A percentile compares a stretch with the other conserved stretches of the same genome.
These are phyloP conservation scores for Theocolax elegans DNA, from an alignment of 1,140 invertebrate genomes.

Conservation along the genomic window DNA sequence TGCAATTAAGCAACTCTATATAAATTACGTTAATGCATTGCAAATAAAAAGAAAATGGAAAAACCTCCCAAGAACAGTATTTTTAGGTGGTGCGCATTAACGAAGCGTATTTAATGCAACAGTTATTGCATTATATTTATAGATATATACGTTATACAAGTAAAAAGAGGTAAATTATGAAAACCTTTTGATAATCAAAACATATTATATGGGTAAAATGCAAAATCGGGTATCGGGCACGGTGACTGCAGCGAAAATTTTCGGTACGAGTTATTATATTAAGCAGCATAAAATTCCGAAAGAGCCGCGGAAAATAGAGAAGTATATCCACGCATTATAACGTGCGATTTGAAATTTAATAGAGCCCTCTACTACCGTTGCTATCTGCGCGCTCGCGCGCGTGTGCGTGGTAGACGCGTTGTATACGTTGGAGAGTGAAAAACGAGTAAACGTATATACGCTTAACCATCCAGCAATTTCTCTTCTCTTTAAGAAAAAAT, in stretches of 20 bases:
- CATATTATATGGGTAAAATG: background rate
- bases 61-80: too few relatives aligned
- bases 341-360: constrained; percentile 22
- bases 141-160: too few relatives aligned
- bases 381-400: too few relatives aligned
- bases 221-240: background rate
- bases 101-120: too few relatives aligned
- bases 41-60: too few relatives aligned
- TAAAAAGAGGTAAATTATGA: background rate
- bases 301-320: constrained; percentile 3
- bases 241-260: background rate
- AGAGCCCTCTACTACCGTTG: background rate
- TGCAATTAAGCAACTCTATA: too few relatives aligned
- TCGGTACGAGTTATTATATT: background rate
- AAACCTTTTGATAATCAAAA: background rate
- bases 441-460: background rate
- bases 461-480: constrained; percentile 1
- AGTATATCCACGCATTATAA: constrained; percentile 17
- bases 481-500: background rate
- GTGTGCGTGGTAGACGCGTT: too few relatives aligned
- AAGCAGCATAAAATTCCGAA: background rate
- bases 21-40: too few relatives aligned
- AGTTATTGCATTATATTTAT: too few relatives aligned
- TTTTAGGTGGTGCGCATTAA: too few relatives aligned
- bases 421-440: background rate